phyloP scores from a whole-genome alignment of 1,140 invertebrate genomes.

The Adoxophyes honmai region DNA sequence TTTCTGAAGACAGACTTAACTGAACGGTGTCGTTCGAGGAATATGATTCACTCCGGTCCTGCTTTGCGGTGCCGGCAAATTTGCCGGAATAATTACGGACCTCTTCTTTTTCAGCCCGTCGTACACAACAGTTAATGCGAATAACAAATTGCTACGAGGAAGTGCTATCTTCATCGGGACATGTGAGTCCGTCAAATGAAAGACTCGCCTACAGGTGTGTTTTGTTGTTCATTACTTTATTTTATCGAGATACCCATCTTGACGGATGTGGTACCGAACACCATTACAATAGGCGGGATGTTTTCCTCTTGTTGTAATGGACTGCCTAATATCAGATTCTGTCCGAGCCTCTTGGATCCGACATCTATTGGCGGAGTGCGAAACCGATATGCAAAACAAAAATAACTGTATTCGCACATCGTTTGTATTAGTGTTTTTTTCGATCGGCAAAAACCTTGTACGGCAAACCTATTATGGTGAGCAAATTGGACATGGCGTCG shows the following conservation, averaged over 20 bases:
- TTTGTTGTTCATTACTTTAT: constrained; percentile 65
- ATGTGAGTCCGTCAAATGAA: constrained; percentile 38
- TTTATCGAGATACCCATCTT: constrained; percentile 62
- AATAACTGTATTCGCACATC: constrained; percentile 62
- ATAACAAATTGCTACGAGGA: constrained; percentile 32
- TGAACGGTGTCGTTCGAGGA: not conserved
- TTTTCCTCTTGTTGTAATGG: constrained; percentile 57
- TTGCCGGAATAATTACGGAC: not conserved
- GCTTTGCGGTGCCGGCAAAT: not conserved
- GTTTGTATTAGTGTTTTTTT: constrained; percentile 44
- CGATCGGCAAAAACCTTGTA: constrained; percentile 39
- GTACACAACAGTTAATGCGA: constrained; percentile 22
- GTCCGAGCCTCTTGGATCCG: constrained; percentile 26
- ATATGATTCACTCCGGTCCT: not conserved
- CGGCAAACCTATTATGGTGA: constrained; percentile 46
- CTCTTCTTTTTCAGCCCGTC: constrained; percentile 5
- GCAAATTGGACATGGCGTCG: constrained; percentile 51
- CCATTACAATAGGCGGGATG: constrained; percentile 62
- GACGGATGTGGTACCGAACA: constrained; percentile 49
- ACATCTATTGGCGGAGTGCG: constrained; percentile 44
- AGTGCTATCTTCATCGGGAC: constrained; percentile 53
- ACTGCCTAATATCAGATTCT: constrained; percentile 44
- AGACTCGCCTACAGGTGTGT: constrained; percentile 38
- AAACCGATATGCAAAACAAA: constrained; percentile 64
- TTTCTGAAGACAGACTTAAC: not conserved